These are phyloP conservation scores for Dendrocopos noguchii DNA, from an alignment of 2,113 vertebrate genomes.

Conservation along the genomic window DNA sequence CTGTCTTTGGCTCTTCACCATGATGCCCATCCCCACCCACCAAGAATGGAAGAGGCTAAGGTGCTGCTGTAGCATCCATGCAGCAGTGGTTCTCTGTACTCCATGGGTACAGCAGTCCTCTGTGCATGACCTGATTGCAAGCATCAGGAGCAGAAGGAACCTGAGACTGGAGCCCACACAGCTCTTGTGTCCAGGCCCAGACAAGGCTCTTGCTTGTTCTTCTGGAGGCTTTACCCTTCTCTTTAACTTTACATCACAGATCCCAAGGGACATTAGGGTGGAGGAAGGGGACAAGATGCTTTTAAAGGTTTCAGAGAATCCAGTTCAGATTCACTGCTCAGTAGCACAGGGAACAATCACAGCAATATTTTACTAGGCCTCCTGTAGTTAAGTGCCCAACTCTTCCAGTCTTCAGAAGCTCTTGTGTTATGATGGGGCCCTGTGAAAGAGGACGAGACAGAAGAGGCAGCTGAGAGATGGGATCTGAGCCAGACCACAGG, in stretches of 20 bases:
- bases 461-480: neutral
- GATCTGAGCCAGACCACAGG: neutral
- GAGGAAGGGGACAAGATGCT: neutral
- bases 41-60: neutral
- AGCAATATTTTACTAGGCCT: slow-evolving; percentile 3
- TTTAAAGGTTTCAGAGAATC: neutral
- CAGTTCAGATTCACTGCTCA: neutral
- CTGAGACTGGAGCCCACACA: neutral
- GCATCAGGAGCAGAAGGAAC: neutral
- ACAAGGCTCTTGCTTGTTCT: neutral
- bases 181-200: neutral
- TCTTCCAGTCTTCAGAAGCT: neutral
- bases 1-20: neutral
- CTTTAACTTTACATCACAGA: neutral
- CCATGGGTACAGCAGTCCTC: neutral
- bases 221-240: neutral
- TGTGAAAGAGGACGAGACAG: neutral
- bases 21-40: neutral
- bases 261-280: neutral
- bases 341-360: neutral
- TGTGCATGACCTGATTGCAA: rapidly evolving
- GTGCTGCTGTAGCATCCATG: neutral
- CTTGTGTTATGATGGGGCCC: neutral
- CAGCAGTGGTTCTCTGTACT: neutral
- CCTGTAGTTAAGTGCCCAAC: neutral